These are phyloP conservation scores for Mesoligia furuncula DNA, from an alignment of 2,888 invertebrate genomes.

Conservation along the genomic window DNA sequence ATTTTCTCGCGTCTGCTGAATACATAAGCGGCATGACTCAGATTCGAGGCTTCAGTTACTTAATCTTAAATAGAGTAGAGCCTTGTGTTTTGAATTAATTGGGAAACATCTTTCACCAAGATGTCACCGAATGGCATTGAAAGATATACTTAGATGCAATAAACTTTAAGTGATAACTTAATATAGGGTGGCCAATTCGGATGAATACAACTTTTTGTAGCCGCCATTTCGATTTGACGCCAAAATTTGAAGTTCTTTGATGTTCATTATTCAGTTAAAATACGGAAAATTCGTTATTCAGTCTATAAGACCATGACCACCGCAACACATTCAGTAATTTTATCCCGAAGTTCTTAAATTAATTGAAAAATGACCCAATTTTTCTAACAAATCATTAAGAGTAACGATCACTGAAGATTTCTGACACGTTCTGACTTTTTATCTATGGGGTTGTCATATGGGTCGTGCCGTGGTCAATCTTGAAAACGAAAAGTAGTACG, in stretches of 20 bases:
- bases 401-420: not conserved
- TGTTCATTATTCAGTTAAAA: not conserved
- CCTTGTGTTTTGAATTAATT: slow-evolving; percentile 1
- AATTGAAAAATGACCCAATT: not conserved
- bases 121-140: not conserved
- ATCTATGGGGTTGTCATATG: not conserved
- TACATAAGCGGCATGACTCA: slow-evolving; percentile 18
- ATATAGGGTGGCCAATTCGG: not conserved
- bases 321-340: not conserved
- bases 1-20: slow-evolving; percentile 31
- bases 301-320: not conserved
- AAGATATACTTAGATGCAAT: not conserved
- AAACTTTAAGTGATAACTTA: not conserved
- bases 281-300: not conserved
- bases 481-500: not conserved
- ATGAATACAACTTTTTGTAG: not conserved
- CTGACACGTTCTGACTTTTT: not conserved
- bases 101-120: not conserved
- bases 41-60: slow-evolving; percentile 17
- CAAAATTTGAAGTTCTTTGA: not conserved
- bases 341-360: not conserved
- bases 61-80: slow-evolving; percentile 1
- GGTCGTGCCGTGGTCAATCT: not conserved
- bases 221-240: not conserved
- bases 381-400: not conserved